Base-by-base conservation (phyloP, 2,888 invertebrate species). In the Sepioteuthis lessoniana region DNA sequence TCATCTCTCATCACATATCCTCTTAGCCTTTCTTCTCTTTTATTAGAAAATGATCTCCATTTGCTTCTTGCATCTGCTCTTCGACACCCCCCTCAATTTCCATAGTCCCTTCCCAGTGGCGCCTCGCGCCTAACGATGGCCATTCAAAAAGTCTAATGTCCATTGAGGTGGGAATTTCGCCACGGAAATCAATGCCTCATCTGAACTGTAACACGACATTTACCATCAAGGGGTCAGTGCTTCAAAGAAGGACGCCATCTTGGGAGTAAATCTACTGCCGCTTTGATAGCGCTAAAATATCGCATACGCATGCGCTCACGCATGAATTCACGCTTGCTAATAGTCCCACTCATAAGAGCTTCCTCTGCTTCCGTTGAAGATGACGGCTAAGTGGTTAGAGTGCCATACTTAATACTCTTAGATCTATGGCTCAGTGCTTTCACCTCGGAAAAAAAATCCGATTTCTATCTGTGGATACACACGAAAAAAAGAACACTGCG, bases 131-230 rank as follows among this genome's bases (percentile, higher is more conserved):
- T 76, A 76, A 76, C 76, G 76, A 76, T 76, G n/a, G 76, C 76
- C 76, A 76, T 76, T 76, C n/a, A 76, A 76, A 76, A n/a, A n/a
- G n/a, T 35, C 76, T 76, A 76, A 76, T 76, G 76, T 76, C 76
- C 16, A 76, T 76, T 35, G n/a, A 76, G 76, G n/a, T 76, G 76
- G 76, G 10, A 76, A 76, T 76, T 35, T 76, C 76, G n/a, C 76
- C n/a, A 76, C 76, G 76, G 76, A 76, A 76, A 76, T 76, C 76
- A 35, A 76, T 76, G 76, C 76, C 16, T 76, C 76, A 76, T 76
- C 76, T 76, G 76, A 76, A n/a, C 76, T 76, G 76, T 76, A 76
- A 76, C 76, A 76, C 76, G 76, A 76, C 76, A 76, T 76, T 76
- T 76, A 35, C 76, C 76, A 76, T 76, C 76, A n/a, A 76, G 16